These are phyloP conservation scores for Eulithis testata DNA, from an alignment of 2,888 invertebrate species.

Conservation along the genomic window DNA sequence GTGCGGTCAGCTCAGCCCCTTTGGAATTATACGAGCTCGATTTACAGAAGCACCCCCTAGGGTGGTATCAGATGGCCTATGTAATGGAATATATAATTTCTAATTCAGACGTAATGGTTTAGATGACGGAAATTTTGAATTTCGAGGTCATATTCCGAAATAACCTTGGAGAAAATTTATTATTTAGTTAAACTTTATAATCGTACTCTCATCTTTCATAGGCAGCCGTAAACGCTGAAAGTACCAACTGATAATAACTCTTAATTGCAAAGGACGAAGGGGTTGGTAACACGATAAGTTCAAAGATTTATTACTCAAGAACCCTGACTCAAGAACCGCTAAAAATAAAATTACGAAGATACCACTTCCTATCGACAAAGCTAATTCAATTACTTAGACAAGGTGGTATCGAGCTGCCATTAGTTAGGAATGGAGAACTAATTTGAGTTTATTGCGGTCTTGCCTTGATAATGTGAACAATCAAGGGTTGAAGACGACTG, in stretches of 20 bases:
- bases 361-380: constrained; percentile 44
- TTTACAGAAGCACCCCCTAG: constrained; percentile 46
- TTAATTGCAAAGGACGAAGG: constrained; percentile 29
- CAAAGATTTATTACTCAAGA: constrained; percentile 39
- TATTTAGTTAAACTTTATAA: constrained; percentile 14
- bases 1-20: constrained; percentile 29
- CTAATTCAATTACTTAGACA: constrained; percentile 45
- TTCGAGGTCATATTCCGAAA: neutral
- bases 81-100: constrained; percentile 57
- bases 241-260: constrained; percentile 46
- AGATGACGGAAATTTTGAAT: neutral
- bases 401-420: constrained; percentile 30
- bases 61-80: constrained; percentile 46
- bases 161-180: neutral
- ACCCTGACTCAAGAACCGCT: constrained; percentile 17
- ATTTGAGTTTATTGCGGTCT: constrained; percentile 42
- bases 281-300: constrained; percentile 38
- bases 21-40: constrained; percentile 39
- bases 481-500: constrained; percentile 51
- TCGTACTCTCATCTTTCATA: constrained; percentile 25
- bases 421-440: constrained; percentile 42
- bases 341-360: constrained; percentile 36
- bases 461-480: constrained; percentile 54
- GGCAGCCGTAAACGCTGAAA: constrained; percentile 41
- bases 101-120: constrained; percentile 37